Conservation (phyloP, 37 sponge, comb jelly and placozoan species). For the Eunapius fragilis region DNA sequence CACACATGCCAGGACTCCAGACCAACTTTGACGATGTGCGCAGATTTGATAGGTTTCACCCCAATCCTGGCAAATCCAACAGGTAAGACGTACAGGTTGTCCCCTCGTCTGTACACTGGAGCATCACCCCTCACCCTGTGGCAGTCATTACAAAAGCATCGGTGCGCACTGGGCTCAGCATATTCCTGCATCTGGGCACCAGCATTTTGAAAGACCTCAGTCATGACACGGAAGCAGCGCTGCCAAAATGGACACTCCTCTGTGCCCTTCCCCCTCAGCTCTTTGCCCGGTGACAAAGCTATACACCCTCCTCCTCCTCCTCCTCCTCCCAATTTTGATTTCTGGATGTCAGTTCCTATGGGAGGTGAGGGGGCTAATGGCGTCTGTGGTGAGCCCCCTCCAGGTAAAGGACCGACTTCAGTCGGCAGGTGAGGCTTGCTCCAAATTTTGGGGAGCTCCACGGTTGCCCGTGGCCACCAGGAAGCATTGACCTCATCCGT, state of each 20-base stretch:
- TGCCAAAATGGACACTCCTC: conserved; percentile 20
- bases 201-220: background rate
- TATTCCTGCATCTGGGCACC: conserved; percentile 14
- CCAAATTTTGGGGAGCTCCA: conserved; percentile 30
- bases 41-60: conserved; percentile 15
- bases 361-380: too few relatives aligned
- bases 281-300: too few relatives aligned
- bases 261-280: too few relatives aligned
- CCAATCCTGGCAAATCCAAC: conserved; percentile 31
- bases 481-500: conserved; percentile 4
- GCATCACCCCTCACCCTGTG: conserved; percentile 12
- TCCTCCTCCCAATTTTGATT: too few relatives aligned
- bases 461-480: conserved; percentile 32
- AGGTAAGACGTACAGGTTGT: conserved; percentile 18
- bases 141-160: conserved; percentile 27
- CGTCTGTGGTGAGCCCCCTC: too few relatives aligned
- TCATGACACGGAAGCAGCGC: conserved; percentile 19
- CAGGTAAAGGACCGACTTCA: background rate
- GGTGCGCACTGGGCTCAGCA: background rate
- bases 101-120: conserved; percentile 9
- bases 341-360: too few relatives aligned
- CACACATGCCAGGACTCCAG: conserved; percentile 27
- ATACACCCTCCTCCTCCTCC: too few relatives aligned
- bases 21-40: conserved; percentile 6
- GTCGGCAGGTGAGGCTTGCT: conserved; percentile 9